Evolutionary conservation across 2,888 invertebrate genomes (phyloP).

Genomic region (Ditylenchus weischeri): DNA sequence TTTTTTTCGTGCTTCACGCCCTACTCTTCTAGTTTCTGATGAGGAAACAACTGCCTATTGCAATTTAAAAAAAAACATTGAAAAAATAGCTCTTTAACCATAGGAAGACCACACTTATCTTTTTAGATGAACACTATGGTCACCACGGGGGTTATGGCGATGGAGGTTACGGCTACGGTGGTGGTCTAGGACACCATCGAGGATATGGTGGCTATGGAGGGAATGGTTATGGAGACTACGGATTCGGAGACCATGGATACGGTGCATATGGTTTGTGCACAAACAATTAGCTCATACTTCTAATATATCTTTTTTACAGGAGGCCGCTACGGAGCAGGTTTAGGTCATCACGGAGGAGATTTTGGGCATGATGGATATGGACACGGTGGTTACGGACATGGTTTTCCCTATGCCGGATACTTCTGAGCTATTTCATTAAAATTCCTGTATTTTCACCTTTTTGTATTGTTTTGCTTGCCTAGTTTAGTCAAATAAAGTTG

Average conservation of each 20-base stretch:
- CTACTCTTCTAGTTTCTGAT: too few species aligned
- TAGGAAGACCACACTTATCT: too few species aligned
- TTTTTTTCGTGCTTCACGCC: too few species aligned
- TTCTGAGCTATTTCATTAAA: not conserved
- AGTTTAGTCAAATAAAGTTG: conserved; percentile 2
- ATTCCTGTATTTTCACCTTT: not conserved
- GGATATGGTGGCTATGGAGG: not conserved
- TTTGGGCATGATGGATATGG: conserved; percentile 20
- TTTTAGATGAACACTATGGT: conserved; percentile 8
- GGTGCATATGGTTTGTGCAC: not conserved
- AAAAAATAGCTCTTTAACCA: too few species aligned
- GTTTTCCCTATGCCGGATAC: conserved; percentile 16
- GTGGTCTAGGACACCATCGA: not conserved
- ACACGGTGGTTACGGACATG: conserved; percentile 19
- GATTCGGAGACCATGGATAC: conserved; percentile 56
- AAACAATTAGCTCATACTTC: not conserved
- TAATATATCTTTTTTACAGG: conserved; percentile 45
- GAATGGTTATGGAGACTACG: conserved; percentile 17
- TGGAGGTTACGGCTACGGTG: conserved; percentile 8
- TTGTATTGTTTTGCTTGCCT: not conserved
- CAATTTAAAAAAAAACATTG: too few species aligned
- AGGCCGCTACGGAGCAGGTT: conserved; percentile 28
- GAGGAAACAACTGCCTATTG: too few species aligned
- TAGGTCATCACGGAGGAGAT: conserved; percentile 21
- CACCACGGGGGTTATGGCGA: not conserved